Conservation (phyloP, 2,113 vertebrate species). For the Tetrao urogallus region DNA sequence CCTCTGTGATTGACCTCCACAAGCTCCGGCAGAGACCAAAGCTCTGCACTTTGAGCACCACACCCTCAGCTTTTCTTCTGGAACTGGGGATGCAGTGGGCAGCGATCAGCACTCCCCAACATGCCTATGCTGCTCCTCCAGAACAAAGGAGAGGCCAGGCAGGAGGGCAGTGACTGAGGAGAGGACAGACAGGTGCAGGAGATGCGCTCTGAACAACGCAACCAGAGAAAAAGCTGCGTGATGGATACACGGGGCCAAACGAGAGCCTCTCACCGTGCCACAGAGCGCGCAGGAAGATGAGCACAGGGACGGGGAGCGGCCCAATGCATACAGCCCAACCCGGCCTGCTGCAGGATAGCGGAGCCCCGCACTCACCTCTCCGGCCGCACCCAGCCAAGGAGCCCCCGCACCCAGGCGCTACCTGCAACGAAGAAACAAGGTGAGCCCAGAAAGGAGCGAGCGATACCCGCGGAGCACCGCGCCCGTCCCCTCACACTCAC, state of each 20-base stretch:
- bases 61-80: background rate
- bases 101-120: background rate
- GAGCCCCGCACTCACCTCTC: constrained; percentile 45
- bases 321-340: background rate
- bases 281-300: fast-evolving
- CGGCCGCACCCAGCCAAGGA: background rate
- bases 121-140: fast-evolving
- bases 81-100: background rate
- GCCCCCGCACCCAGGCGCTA: background rate
- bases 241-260: fast-evolving
- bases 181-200: background rate
- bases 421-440: background rate
- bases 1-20: background rate
- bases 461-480: fast-evolving
- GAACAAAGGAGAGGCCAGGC: background rate
- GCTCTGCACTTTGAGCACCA: background rate
- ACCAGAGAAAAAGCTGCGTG: fast-evolving
- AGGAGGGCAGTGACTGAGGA: background rate
- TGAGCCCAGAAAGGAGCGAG: fast-evolving
- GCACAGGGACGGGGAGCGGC: fast-evolving
- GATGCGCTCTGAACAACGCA: fast-evolving
- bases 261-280: fast-evolving
- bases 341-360: background rate
- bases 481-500: background rate
- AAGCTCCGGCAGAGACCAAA: background rate